Evolutionary conservation across 2,888 invertebrate species (phyloP), one percentile per base, ranked within the genome.

Genomic region (Caenorhabditis sp.): DNA sequence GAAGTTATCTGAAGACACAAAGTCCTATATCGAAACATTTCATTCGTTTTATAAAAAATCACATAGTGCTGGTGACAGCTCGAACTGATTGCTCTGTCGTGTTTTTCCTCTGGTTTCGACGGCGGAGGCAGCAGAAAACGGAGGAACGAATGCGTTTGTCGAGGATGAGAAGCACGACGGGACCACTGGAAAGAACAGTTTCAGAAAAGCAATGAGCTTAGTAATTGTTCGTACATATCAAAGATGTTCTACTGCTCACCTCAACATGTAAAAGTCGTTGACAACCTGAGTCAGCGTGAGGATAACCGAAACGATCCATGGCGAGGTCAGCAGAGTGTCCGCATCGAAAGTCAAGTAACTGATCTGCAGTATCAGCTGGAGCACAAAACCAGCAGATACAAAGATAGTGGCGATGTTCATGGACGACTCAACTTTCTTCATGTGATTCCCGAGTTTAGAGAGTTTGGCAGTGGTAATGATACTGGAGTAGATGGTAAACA

Each of bases 201-300:
- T 72, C 28, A 64, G 55, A 13, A 72, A 32, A 9, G 9, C 0
- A 20, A n/a, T 22, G n/a, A n/a, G n/a, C n/a, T n/a, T n/a, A n/a
- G n/a, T n/a, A n/a, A n/a, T n/a, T n/a, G n/a, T n/a, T n/a, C n/a
- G n/a, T n/a, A n/a, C n/a, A n/a, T n/a, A n/a, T n/a, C n/a, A n/a
- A n/a, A n/a, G n/a, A n/a, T n/a, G n/a, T n/a, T n/a, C n/a, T n/a
- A n/a, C n/a, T n/a, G 32, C 44, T 44, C 18, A 72, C 71, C 64
- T 72, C 24, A 72, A 37, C 71, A 72, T 72, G 44, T 72, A 72
- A 24, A 72, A 72, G 56, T 72, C 71, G 32, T 72, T 72, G 24
- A 40, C 40, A n/a, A 72, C 55, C 18, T 72, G 71, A 15, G 61
- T 64, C 1, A 40, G 40, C n/a, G 28, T 56, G 22, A 72, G 44